A percentile compares a stretch with the other conserved stretches of the same genome.
These are phyloP conservation scores for Drosophila tristis DNA, from an alignment of 1,140 invertebrate species.

Conservation along the genomic window DNA sequence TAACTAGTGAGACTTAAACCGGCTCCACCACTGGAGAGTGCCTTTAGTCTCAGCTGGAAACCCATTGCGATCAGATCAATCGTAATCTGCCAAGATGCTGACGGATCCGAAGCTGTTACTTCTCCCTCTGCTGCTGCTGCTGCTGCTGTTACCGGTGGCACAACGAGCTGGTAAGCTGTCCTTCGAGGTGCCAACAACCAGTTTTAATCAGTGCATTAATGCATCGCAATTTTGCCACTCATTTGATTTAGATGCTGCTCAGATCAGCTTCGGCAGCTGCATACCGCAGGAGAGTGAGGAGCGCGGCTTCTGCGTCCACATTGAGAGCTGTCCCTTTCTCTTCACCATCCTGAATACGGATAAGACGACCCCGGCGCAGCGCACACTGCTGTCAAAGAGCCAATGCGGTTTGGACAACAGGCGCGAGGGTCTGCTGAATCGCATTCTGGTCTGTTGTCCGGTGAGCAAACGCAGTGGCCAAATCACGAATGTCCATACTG, in stretches of 20 bases:
- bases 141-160: constrained; percentile 22
- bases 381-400: constrained; percentile 51
- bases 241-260: constrained; percentile 35
- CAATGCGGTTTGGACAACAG: constrained; percentile 74
- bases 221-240: constrained; percentile 10
- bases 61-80: constrained; percentile 25
- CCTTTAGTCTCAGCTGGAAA: constrained; percentile 49
- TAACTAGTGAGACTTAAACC: constrained; percentile 23
- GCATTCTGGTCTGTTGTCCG: constrained; percentile 66
- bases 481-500: not conserved
- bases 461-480: constrained; percentile 23
- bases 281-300: constrained; percentile 72
- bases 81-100: constrained; percentile 30
- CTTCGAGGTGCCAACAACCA: constrained; percentile 30
- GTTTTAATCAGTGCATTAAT: constrained; percentile 32
- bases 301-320: constrained; percentile 80
- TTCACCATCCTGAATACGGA: constrained; percentile 56
- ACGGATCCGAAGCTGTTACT: constrained; percentile 24
- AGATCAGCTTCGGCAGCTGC: constrained; percentile 72
- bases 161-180: constrained; percentile 42
- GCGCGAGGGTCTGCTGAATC: constrained; percentile 31
- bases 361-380: constrained; percentile 17
- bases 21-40: constrained; percentile 8
- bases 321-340: constrained; percentile 81
- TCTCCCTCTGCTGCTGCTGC: not conserved